Conservation (phyloP, 2,113 vertebrate genomes). For the Lamprologus lemairii region DNA sequence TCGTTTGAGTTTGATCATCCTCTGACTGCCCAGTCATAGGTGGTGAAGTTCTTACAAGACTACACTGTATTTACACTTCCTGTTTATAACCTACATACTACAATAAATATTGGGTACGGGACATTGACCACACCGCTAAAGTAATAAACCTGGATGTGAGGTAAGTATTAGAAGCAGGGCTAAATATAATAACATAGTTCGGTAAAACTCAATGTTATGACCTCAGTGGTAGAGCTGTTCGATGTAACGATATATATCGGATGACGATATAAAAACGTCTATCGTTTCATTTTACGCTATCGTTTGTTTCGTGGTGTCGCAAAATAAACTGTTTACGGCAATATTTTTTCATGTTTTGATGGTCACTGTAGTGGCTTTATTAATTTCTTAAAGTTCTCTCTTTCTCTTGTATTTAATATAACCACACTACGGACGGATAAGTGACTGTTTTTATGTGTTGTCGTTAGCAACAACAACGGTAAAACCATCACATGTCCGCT, state of each 20-base stretch:
- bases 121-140: not conserved
- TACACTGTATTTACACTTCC: not conserved
- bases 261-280: too few relatives aligned
- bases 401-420: fast-evolving
- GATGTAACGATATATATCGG: fast-evolving
- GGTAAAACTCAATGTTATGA: not conserved
- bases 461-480: too few relatives aligned
- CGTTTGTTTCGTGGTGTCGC: fast-evolving
- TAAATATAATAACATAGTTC: not conserved
- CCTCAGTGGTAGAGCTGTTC: fast-evolving
- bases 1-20: not conserved
- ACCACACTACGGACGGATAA: too few relatives aligned
- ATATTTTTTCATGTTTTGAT: too few relatives aligned
- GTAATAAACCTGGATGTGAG: not conserved
- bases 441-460: too few relatives aligned
- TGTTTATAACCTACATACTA: not conserved
- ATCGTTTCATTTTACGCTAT: too few relatives aligned
- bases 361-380: fast-evolving
- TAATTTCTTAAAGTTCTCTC: too few relatives aligned
- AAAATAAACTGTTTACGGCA: too few relatives aligned
- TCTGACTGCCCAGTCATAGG: not conserved
- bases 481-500: too few relatives aligned
- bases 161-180: not conserved
- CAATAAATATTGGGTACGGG: not conserved
- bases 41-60: not conserved